Conservation (phyloP, 2,888 invertebrate genomes). For the Pantelozetes paolii region DNA sequence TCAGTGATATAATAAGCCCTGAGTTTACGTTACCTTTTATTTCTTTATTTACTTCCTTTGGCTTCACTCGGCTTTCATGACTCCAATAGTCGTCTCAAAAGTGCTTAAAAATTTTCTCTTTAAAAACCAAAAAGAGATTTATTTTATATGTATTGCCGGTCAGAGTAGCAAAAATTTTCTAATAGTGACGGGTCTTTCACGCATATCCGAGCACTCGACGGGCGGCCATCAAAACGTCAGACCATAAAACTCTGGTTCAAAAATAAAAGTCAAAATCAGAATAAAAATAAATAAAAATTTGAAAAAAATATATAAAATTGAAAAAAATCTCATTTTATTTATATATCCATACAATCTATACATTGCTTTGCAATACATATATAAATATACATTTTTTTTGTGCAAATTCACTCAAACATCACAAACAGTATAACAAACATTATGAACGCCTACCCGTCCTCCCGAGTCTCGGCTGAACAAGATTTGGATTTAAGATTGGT, state of each 20-base stretch:
- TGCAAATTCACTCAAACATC: neutral
- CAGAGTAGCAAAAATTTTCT: neutral
- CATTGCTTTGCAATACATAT: neutral
- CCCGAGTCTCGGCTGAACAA: neutral
- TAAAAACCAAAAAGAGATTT: neutral
- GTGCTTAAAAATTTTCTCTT: neutral
- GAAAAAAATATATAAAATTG: neutral
- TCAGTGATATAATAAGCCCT: constrained; percentile 1
- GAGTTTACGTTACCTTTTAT: constrained; percentile 20
- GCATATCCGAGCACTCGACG: constrained; percentile 16
- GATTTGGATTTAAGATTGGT: neutral
- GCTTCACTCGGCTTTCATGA: constrained; percentile 14
- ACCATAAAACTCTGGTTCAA: neutral
- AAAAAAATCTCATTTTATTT: neutral
- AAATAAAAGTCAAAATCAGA: neutral
- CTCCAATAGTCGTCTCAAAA: neutral
- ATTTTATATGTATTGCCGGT: neutral
- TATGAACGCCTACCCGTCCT: neutral
- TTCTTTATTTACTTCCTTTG: constrained; percentile 20
- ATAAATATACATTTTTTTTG: neutral
- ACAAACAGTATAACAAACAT: too few relatives aligned
- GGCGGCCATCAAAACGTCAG: constrained; percentile 23
- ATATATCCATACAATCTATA: neutral
- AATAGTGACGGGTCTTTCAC: constrained; percentile 15
- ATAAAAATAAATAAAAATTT: constrained; percentile 12